phyloP scores from a whole-genome alignment of 2,797 vertebrate species.

The Helarctos malayanus region DNA sequence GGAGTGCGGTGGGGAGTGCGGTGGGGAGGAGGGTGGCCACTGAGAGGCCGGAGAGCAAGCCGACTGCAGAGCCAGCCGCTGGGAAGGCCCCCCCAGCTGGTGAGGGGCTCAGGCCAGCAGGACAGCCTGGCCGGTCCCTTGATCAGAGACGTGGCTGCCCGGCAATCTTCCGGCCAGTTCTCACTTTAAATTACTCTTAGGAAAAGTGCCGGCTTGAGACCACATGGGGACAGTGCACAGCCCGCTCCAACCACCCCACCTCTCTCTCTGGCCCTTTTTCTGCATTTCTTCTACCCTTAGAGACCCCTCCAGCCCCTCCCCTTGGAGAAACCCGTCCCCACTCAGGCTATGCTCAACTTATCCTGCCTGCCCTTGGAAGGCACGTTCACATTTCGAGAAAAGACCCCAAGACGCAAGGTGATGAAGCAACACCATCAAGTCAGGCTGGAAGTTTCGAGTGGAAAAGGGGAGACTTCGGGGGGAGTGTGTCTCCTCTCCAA shows the following conservation, averaged over 20 bases:
- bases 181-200: no score
- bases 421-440: fast-evolving
- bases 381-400: fast-evolving
- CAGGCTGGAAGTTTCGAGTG: fast-evolving
- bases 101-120: neutral
- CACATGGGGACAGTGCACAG: fast-evolving
- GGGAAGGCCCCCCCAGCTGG: neutral
- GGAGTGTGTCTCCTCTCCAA: fast-evolving
- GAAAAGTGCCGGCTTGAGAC: neutral
- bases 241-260: fast-evolving
- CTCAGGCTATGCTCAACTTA: fast-evolving
- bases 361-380: fast-evolving
- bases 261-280: neutral
- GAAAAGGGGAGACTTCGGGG: neutral
- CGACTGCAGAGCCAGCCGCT: neutral
- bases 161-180: fast-evolving
- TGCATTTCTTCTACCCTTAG: no score
- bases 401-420: neutral
- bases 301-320: fast-evolving
- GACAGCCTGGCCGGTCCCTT: neutral
- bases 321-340: neutral
- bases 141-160: neutral
- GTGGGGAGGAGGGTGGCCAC: fast-evolving
- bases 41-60: fast-evolving
- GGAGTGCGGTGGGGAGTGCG: no score